A percentile compares a stretch with the other conserved stretches of the same genome.
phyloP scores from a whole-genome alignment of 2,797 vertebrate species.

The Enteromius anoplus region DNA sequence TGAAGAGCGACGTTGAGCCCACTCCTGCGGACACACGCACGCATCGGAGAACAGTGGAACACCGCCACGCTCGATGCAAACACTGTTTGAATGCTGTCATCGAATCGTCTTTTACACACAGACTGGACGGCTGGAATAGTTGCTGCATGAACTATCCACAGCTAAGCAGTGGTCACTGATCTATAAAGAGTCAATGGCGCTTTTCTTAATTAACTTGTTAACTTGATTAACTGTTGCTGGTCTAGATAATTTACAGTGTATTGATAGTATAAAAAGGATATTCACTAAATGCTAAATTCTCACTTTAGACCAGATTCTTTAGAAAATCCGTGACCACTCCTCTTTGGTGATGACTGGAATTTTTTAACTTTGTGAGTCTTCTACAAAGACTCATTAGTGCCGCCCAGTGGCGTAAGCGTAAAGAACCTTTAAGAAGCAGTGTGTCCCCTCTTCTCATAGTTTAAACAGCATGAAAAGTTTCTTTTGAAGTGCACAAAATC shows the following conservation, averaged over 20 bases:
- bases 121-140: constrained; percentile 41
- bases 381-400: constrained; percentile 42
- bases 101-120: constrained; percentile 43
- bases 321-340: constrained; percentile 21
- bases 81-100: constrained; percentile 53
- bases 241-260: neutral
- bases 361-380: constrained; percentile 1
- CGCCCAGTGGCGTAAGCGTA: constrained; percentile 22
- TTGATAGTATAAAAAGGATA: neutral
- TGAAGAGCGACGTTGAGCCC: constrained; percentile 55
- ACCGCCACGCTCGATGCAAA: constrained; percentile 47
- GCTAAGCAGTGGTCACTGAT: constrained; percentile 46
- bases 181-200: constrained; percentile 6
- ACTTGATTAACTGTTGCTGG: neutral
- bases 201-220: neutral
- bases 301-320: constrained; percentile 9
- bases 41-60: constrained; percentile 47
- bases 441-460: constrained; percentile 44
- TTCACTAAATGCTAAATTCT: neutral
- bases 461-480: constrained; percentile 16
- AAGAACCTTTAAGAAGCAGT: constrained; percentile 22
- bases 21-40: constrained; percentile 62
- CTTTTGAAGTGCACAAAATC: neutral
- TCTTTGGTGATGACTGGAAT: constrained; percentile 42
- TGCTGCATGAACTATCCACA: constrained; percentile 39